Base-by-base conservation (phyloP, 2,113 vertebrate genomes). In the Laticauda laticaudata region DNA sequence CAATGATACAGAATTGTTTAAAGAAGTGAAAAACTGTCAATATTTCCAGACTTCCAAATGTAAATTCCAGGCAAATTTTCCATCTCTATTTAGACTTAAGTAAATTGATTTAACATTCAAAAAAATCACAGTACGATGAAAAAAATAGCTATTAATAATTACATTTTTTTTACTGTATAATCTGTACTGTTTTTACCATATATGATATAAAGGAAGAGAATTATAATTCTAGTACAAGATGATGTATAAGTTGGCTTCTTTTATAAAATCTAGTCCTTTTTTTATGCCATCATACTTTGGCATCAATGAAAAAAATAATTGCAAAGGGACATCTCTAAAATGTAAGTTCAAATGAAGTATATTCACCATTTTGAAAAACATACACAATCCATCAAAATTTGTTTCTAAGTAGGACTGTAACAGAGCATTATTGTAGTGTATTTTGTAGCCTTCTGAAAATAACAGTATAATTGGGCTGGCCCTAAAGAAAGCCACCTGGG, bases 151-250 rank as follows among this genome's bases (percentile, higher is more conserved):
- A 51, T 51, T 51, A 51, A 51, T 51, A 51, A 51, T 51, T 51
- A 51, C 48, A 51, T 8, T 48, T 48, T 48, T 95, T 97, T 96
- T 93, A 94, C 92, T 93, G 88, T 96, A 96, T 96, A 56, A 93
- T 91, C 89, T 94, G 93, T 86, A 94, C 89, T 88, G 34, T 93
- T 86, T 57, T 94, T 88, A 75, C 34, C 87, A 12, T 90, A 26
- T 26, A 92, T 90, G 91, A 91, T 88, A 39, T 86, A 12, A 54
- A 39, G 15, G 34, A 39, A 55, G 90, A 29, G 18, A 75, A 34
- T 91, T 43, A 21, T 10, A 43, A 43, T 21, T 39, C 34, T 81
- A 39, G 39, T 81, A 81, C 18, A 43, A 81, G 75, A 2, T 43
- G 75, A 81, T 81, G 39, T 81, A 39, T 43, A 81, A 43, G 1